phyloP scores from a whole-genome alignment of 1,140 invertebrate genomes.

The Camponotus vicinus region DNA sequence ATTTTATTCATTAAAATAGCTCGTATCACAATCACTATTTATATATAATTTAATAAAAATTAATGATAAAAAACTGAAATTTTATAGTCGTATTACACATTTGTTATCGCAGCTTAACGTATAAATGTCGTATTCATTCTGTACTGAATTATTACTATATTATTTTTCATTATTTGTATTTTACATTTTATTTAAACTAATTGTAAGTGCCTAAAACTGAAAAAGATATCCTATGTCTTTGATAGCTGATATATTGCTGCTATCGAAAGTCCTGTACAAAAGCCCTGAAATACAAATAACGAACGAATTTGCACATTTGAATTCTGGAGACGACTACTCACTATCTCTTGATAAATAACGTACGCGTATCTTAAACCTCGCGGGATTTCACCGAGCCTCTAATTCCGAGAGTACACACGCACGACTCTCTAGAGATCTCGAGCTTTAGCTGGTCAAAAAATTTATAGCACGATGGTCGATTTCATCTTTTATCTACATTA shows the following conservation, averaged over 20 bases:
- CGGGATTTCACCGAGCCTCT: conserved; percentile 28
- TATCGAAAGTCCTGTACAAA: not conserved
- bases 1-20: not conserved
- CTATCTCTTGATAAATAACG: conserved; percentile 45
- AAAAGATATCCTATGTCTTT: too few relatives aligned
- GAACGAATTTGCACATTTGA: conserved; percentile 25
- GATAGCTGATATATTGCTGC: not conserved
- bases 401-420: conserved; percentile 53
- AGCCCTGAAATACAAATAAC: not conserved
- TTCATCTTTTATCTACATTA: conserved; percentile 34
- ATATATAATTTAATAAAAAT: not conserved
- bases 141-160: not conserved
- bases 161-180: not conserved
- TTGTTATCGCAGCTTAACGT: not conserved
- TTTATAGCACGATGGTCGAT: conserved; percentile 18
- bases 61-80: not conserved
- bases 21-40: not conserved
- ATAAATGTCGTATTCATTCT: not conserved
- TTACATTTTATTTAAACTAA: not conserved
- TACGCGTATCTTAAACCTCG: conserved; percentile 41
- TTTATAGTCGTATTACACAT: not conserved
- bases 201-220: too few relatives aligned
- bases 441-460: conserved; percentile 33
- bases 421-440: conserved; percentile 42
- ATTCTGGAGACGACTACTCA: conserved; percentile 8